A percentile compares a stretch with the other conserved stretches of the same genome.
These are phyloP conservation scores for Caenorhabditis imperialis DNA, from an alignment of 2,888 invertebrate species.

Conservation along the genomic window DNA sequence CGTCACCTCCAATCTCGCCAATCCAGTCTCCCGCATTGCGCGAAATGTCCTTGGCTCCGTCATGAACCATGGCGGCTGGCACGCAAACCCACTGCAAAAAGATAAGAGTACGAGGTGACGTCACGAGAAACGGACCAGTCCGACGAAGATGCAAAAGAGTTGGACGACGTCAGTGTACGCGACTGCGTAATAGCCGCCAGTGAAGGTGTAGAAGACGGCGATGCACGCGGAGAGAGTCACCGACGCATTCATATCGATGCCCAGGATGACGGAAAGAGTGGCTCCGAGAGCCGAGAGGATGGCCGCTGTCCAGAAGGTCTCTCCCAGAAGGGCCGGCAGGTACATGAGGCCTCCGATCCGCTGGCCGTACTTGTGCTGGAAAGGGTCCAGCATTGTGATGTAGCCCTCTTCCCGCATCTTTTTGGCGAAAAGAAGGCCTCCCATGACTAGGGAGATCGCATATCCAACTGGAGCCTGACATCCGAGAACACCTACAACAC, in stretches of 20 bases:
- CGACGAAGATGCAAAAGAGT: constrained; percentile 96
- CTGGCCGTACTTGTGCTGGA: constrained; percentile 95
- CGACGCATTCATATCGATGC: constrained; percentile 92
- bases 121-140: constrained; percentile 83
- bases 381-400: constrained; percentile 97
- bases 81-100: constrained; percentile 90
- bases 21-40: constrained; percentile 87
- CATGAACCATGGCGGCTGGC: constrained; percentile 92
- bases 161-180: constrained; percentile 99
- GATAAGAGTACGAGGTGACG: neutral
- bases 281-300: constrained; percentile 96
- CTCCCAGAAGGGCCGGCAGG: constrained; percentile 95
- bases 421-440: constrained; percentile 97
- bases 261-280: constrained; percentile 95
- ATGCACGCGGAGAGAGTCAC: constrained; percentile 95
- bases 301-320: constrained; percentile 99
- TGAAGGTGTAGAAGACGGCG: constrained; percentile 94
- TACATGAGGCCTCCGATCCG: constrained; percentile 97
- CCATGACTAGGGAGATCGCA: constrained; percentile 91
- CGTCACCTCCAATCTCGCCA: constrained; percentile 82
- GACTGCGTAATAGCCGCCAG: constrained; percentile 91
- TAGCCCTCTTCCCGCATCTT: constrained; percentile 94
- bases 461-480: constrained; percentile 93
- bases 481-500: constrained; percentile 39
- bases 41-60: constrained; percentile 87